Evolutionary conservation across 2,888 invertebrate species (phyloP).

Genomic region (Heteropelma amictum): DNA sequence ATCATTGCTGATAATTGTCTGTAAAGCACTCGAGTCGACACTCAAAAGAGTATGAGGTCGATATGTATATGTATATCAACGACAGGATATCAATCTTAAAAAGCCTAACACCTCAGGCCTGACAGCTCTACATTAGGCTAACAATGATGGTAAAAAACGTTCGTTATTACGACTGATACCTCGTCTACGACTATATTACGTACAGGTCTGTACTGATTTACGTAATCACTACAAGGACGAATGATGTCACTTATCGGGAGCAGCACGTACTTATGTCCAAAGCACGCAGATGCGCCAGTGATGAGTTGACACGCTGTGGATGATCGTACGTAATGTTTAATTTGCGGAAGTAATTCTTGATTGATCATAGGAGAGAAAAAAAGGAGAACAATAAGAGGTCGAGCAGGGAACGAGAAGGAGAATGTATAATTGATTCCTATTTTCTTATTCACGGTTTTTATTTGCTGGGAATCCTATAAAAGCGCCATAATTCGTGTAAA

Average conservation of each 20-base stretch:
- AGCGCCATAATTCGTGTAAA: too few relatives aligned
- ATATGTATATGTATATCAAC: too few relatives aligned
- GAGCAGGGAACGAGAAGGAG: not conserved
- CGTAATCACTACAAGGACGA: constrained; percentile 70
- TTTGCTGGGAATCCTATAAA: too few relatives aligned
- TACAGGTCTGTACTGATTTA: constrained; percentile 58
- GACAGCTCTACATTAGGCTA: not conserved
- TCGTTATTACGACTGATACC: not conserved
- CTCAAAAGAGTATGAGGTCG: too few relatives aligned
- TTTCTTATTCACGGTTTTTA: too few relatives aligned
- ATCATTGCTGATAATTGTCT: too few relatives aligned
- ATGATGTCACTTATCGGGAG: constrained; percentile 69
- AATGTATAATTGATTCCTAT: too few relatives aligned
- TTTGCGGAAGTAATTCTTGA: constrained; percentile 42
- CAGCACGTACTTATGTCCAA: constrained; percentile 31
- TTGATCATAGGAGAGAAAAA: not conserved
- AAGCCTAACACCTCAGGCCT: too few relatives aligned
- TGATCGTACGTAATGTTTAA: constrained; percentile 40
- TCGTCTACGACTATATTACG: not conserved
- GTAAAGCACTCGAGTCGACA: too few relatives aligned
- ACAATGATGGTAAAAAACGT: not conserved
- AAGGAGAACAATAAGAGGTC: not conserved
- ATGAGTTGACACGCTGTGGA: constrained; percentile 27
- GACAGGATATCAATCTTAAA: too few relatives aligned
- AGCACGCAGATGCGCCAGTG: constrained; percentile 1